These are phyloP conservation scores for Drosophila quinaria DNA, from an alignment of 2,888 invertebrate genomes.

Conservation along the genomic window DNA sequence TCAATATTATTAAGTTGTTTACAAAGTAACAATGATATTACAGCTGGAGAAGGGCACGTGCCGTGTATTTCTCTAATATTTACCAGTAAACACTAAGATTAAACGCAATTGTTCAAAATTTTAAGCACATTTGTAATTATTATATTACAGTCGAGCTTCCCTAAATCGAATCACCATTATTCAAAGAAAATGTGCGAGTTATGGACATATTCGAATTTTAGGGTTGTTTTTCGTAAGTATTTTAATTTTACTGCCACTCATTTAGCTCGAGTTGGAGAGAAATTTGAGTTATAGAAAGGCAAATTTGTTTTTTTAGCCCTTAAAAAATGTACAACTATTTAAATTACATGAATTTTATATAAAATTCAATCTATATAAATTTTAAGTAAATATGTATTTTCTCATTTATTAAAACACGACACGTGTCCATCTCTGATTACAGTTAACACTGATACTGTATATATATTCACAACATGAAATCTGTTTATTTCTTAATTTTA, in stretches of 20 bases:
- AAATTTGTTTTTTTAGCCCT: not conserved
- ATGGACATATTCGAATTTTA: no score
- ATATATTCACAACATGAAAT: not conserved
- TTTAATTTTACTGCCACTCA: no score
- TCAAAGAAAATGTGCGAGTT: no score
- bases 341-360: not conserved
- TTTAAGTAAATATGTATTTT: not conserved
- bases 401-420: not conserved
- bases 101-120: not conserved
- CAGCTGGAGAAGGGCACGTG: not conserved
- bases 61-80: not conserved
- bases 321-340: not conserved
- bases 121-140: not conserved
- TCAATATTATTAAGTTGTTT: conserved; percentile 12
- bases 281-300: no score
- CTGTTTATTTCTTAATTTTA: not conserved
- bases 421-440: not conserved
- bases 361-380: no score
- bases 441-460: not conserved
- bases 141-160: no score
- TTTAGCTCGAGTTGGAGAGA: no score
- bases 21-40: not conserved
- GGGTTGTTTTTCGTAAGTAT: no score
- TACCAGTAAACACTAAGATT: not conserved
- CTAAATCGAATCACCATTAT: no score